Base-by-base conservation (phyloP, 1,140 invertebrate genomes). In the Chrysopa pallens region DNA sequence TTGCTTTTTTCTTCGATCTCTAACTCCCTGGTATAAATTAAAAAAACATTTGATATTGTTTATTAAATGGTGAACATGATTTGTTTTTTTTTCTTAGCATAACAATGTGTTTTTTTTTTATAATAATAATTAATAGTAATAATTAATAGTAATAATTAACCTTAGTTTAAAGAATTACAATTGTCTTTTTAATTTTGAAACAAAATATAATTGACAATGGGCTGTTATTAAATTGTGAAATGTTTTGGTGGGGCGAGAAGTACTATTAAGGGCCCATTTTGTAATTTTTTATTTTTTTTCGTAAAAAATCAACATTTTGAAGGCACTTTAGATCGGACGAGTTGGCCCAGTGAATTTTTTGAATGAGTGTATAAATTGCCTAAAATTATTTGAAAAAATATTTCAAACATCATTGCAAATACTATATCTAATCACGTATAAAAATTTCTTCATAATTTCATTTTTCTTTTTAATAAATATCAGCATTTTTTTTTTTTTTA, bases 271-370 rank as follows among this genome's bases (percentile, higher is more conserved):
- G 79, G 79, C 79, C 80, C 73, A 66, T 73, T 72, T 69, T 73
- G 74, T 73, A 69, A 72, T 67, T 66, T 61, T 65, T 65, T 72
- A 69, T 71, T 70, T 69, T 71, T 76, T 76, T 78, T 72, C 75
- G 80, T 80, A 78, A 81, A 82, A 76, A 76, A 75, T 72, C 76
- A 80, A 74, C 79, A 76, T 64, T 70, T 72, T 70, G 79, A 83
- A 83, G 79, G 79, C 79, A 82, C 78, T 82, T 82, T 76, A 78
- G 78, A 78, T 80, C 80, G 79, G 80, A 82, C 78, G 78, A 80
- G 76, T 73, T 78, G 79, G 78, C 78, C 79, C 76, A 77, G 73
- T 79, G 74, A 44, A 52, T 55, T 56, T 63, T 63, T 65, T 61
- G 58, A 55, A 62, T 61, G 65, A 58, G 61, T 58, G 58, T 48